These are phyloP conservation scores for Papilio machaon DNA, from an alignment of 1,140 invertebrate genomes.

Conservation along the genomic window DNA sequence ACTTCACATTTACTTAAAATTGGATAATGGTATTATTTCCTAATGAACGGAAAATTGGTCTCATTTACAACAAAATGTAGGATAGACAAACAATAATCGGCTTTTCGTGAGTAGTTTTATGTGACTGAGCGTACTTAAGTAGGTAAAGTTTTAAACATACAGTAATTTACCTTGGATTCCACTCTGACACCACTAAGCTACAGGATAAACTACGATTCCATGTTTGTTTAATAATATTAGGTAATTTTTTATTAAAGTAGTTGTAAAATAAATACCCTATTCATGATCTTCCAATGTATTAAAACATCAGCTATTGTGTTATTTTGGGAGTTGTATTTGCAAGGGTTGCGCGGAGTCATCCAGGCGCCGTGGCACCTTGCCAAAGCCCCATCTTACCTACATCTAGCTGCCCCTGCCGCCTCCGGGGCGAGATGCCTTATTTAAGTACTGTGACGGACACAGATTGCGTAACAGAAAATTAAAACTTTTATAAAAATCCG, in stretches of 20 bases:
- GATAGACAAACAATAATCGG: background rate
- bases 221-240: background rate
- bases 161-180: too few relatives aligned
- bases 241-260: background rate
- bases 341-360: slow-evolving; percentile 45
- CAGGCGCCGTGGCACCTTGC: slow-evolving; percentile 61
- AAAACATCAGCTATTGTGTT: slow-evolving; percentile 55
- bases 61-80: background rate
- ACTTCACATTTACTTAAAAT: background rate
- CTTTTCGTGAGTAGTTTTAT: background rate
- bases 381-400: slow-evolving; percentile 64
- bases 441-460: slow-evolving; percentile 9
- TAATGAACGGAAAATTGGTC: background rate
- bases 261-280: slow-evolving; percentile 23
- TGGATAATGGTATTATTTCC: background rate
- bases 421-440: slow-evolving; percentile 44
- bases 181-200: background rate
- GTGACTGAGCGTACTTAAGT: too few relatives aligned
- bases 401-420: slow-evolving; percentile 45
- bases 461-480: slow-evolving; percentile 28
- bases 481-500: slow-evolving; percentile 25
- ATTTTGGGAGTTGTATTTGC: slow-evolving; percentile 55
- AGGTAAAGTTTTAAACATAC: too few relatives aligned
- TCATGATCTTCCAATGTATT: slow-evolving; percentile 34
- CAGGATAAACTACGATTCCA: background rate